Base-by-base conservation (phyloP, 1,140 invertebrate species). In the Varroa destructor region DNA sequence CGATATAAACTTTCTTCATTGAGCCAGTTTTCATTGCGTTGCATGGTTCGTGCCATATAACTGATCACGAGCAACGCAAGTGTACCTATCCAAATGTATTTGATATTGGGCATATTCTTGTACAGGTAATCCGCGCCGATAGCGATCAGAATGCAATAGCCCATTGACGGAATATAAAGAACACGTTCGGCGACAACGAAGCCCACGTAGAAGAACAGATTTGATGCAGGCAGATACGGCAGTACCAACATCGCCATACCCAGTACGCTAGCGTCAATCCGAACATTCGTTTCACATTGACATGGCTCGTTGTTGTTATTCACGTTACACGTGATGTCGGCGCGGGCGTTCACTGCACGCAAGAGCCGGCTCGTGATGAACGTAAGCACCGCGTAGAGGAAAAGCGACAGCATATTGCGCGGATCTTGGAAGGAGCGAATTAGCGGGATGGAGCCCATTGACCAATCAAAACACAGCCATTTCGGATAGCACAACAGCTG, bases 151-250 rank as follows among this genome's bases (percentile, higher is more conserved):
- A 97, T 84, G 81, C 91, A 96, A 80, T 89, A 93, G 51, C 95
- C 95, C 75, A 97, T 89, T 80, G 91, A 96, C 43, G 94, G 93
- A 77, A 95, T 84, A 80, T 97, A 97, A 37, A 97, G 83, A 71
- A 97, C 88, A 74, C 94, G 83, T 81, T 97, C 94, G 54, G 94
- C 94, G 6, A 97, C 89, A 42, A 97, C 93, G 79, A 97, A 97
- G 6, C 94, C 94, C 72, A 97, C 93, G 77, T 94, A 93, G 82
- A 97, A 95, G 73, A 84, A 81, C 64, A 85, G 80, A 83, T 97
- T 97, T 72, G 89, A 89, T 12, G 94, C 93, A 56, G 94, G 94
- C 74, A 97, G 81, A 80, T 96, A 97, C 55, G 93, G 90, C 72
- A 97, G 80, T 58, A 89, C 85, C 77, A 93, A 83, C 77, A 96